Percentiles rank a stretch among this genome's conserved stretches.
phyloP scores from a whole-genome alignment of 2,797 vertebrate species.

The Coregonus ussuriensis region DNA sequence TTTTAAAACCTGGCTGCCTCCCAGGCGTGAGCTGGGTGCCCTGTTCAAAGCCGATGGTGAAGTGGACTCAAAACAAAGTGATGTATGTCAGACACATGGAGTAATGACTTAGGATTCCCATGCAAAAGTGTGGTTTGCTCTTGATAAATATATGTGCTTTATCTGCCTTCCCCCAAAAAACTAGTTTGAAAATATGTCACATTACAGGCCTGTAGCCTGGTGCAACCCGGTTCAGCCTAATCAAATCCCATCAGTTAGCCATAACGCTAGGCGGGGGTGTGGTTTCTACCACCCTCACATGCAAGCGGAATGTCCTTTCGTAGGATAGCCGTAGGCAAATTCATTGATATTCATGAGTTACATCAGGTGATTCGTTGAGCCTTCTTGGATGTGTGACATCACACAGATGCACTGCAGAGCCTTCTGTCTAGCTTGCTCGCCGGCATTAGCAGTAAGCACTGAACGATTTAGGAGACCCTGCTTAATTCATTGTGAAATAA shows the following conservation, averaged over 20 bases:
- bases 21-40: not conserved
- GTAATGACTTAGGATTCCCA: not conserved
- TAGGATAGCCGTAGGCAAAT: too few relatives aligned
- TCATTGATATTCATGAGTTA: too few relatives aligned
- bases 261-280: conserved; percentile 13
- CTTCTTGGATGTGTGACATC: too few relatives aligned
- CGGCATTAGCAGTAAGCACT: too few relatives aligned
- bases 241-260: conserved; percentile 36
- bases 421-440: too few relatives aligned
- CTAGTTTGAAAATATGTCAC: not conserved
- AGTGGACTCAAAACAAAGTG: not conserved
- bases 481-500: too few relatives aligned
- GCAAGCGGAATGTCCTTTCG: not conserved
- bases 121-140: not conserved
- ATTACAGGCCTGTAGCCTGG: not conserved
- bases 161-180: not conserved
- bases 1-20: not conserved
- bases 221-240: not conserved
- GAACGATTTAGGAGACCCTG: too few relatives aligned
- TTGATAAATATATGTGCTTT: not conserved
- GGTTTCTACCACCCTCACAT: not conserved
- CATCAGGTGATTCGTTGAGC: too few relatives aligned
- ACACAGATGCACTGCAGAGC: too few relatives aligned
- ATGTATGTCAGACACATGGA: not conserved
- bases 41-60: not conserved